Evolutionary conservation across 1,140 invertebrate species (phyloP).

Genomic region (Bombus superbus): DNA sequence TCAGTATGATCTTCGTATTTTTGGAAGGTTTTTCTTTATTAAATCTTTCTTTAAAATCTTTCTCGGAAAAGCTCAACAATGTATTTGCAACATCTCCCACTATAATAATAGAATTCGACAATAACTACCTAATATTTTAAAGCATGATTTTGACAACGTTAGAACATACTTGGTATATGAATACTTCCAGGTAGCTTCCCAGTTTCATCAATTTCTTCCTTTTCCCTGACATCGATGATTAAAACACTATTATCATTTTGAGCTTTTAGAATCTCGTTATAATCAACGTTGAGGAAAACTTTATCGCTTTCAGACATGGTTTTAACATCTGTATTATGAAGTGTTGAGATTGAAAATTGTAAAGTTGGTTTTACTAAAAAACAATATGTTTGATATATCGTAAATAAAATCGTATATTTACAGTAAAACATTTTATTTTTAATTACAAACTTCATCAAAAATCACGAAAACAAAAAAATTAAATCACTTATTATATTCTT

Average conservation of each 20-base stretch:
- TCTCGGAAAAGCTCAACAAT: constrained; percentile 67
- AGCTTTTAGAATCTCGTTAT: constrained; percentile 75
- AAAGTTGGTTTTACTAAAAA: constrained; percentile 46
- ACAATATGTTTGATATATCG: background rate
- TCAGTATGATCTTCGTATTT: constrained; percentile 85
- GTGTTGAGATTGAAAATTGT: constrained; percentile 22
- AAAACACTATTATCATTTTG: constrained; percentile 75
- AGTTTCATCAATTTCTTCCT: constrained; percentile 85
- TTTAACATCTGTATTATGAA: background rate
- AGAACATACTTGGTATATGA: constrained; percentile 86
- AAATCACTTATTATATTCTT: background rate
- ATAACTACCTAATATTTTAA: background rate
- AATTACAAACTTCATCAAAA: background rate
- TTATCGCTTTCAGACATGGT: constrained; percentile 33
- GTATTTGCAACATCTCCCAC: constrained; percentile 74
- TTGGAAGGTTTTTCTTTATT: constrained; percentile 82
- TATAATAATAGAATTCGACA: constrained; percentile 38
- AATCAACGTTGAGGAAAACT: constrained; percentile 67
- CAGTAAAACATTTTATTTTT: background rate
- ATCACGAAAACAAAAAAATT: background rate
- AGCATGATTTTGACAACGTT: constrained; percentile 24
- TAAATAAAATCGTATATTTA: constrained; percentile 13
- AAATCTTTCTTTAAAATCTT: constrained; percentile 81
- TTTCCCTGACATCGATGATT: constrained; percentile 88
- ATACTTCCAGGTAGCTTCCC: constrained; percentile 87